phyloP scores from a whole-genome alignment of 2,113 vertebrate species.

The Alosa alosa region DNA sequence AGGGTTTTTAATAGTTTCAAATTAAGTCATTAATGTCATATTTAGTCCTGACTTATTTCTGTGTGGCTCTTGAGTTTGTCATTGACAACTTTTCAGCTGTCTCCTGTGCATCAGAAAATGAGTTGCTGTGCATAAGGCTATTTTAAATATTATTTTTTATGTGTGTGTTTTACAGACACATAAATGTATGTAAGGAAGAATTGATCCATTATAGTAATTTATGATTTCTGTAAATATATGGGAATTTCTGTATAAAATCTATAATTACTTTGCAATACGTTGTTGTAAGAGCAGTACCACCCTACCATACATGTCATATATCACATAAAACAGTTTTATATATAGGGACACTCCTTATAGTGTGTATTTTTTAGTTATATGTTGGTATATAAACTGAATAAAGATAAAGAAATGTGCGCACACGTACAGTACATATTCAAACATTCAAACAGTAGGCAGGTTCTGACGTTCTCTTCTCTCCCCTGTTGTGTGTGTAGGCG shows the following conservation, averaged over 20 bases:
- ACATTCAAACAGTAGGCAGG: not conserved
- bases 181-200: not conserved
- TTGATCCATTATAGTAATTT: not conserved
- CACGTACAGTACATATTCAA: not conserved
- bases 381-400: too few species aligned
- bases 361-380: too few species aligned
- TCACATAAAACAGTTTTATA: not conserved
- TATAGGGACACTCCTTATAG: too few species aligned
- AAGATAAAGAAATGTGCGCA: not conserved
- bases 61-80: conserved; percentile 17
- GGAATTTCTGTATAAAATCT: not conserved
- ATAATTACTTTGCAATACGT: not conserved
- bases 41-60: conserved; percentile 19
- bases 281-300: not conserved
- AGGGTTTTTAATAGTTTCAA: conserved; percentile 11
- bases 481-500: conserved; percentile 70
- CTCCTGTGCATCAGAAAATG: not conserved
- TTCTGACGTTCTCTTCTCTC: conserved; percentile 35
- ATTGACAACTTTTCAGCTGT: conserved; percentile 7
- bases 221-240: not conserved
- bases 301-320: not conserved
- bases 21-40: conserved; percentile 17
- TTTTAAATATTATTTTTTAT: not conserved
- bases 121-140: not conserved
- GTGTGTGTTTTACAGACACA: not conserved